Evolutionary conservation across 2,888 invertebrate species (phyloP).

Genomic region (Rhamphomyia laevipes): DNA sequence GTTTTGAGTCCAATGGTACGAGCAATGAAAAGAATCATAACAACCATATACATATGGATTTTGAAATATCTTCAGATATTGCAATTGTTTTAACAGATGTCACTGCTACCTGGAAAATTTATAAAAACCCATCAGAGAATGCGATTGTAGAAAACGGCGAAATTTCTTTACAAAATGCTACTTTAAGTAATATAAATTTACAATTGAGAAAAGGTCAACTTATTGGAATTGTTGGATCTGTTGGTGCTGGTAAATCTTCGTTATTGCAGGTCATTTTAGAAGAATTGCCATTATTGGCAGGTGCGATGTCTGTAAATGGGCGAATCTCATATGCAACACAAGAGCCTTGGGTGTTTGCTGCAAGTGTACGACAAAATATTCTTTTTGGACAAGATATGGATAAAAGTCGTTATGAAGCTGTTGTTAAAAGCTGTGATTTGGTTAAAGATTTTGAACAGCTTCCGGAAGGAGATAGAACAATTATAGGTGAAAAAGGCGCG

Average conservation of each 20-base stretch:
- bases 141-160: neutral
- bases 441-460: conserved; percentile 42
- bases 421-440: conserved; percentile 37
- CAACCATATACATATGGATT: neutral
- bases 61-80: conserved; percentile 17
- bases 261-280: conserved; percentile 57
- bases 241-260: conserved; percentile 64
- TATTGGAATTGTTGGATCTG: conserved; percentile 61
- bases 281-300: conserved; percentile 49
- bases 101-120: conserved; percentile 38
- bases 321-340: conserved; percentile 64
- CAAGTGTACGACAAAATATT: conserved; percentile 72
- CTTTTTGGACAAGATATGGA: conserved; percentile 51
- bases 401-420: conserved; percentile 29
- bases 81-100: conserved; percentile 24
- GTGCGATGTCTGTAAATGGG: conserved; percentile 49
- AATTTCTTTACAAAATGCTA: conserved; percentile 17
- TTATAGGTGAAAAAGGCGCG: conserved; percentile 48
- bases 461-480: conserved; percentile 43
- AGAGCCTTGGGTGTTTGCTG: conserved; percentile 74
- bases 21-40: neutral
- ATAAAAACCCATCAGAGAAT: conserved; percentile 11
- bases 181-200: conserved; percentile 43
- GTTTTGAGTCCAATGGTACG: neutral
- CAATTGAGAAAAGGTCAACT: conserved; percentile 45